These are phyloP conservation scores for Sparus aurata DNA, from an alignment of 2,797 vertebrate genomes.

Conservation along the genomic window DNA sequence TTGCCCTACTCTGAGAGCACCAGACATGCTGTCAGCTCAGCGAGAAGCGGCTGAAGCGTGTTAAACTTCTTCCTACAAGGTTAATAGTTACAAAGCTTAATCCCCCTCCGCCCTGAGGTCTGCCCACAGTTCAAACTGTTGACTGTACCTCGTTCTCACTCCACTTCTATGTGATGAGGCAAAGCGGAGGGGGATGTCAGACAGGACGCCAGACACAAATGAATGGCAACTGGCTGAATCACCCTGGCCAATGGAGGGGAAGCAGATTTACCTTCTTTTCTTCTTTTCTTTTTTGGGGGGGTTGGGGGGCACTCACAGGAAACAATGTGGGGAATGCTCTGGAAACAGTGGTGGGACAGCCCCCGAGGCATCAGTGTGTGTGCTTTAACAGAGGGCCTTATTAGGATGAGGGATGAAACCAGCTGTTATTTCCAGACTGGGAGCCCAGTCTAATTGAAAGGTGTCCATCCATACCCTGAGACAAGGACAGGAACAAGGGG, in stretches of 20 bases:
- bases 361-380: constrained; percentile 74
- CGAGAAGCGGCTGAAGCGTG: no score
- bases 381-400: constrained; percentile 72
- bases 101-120: neutral
- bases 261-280: constrained; percentile 12
- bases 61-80: neutral
- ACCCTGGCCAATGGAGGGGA: constrained; percentile 33
- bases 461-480: constrained; percentile 68
- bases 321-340: constrained; percentile 80
- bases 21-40: no score
- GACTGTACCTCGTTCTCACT: constrained; percentile 31
- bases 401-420: constrained; percentile 79
- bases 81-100: constrained; percentile 1
- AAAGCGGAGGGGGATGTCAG: constrained; percentile 22
- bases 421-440: constrained; percentile 83
- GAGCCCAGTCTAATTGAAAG: constrained; percentile 83
- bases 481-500: constrained; percentile 43
- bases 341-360: constrained; percentile 75
- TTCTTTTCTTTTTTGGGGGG: neutral
- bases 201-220: constrained; percentile 48
- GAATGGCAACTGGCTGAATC: constrained; percentile 58
- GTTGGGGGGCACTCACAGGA: constrained; percentile 17
- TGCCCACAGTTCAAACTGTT: constrained; percentile 4
- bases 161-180: constrained; percentile 16
- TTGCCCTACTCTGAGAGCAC: no score